Evolutionary conservation across 2,797 vertebrate genomes (phyloP), one percentile per base, ranked within the genome.

Genomic region (Crypturellus tataupa): DNA sequence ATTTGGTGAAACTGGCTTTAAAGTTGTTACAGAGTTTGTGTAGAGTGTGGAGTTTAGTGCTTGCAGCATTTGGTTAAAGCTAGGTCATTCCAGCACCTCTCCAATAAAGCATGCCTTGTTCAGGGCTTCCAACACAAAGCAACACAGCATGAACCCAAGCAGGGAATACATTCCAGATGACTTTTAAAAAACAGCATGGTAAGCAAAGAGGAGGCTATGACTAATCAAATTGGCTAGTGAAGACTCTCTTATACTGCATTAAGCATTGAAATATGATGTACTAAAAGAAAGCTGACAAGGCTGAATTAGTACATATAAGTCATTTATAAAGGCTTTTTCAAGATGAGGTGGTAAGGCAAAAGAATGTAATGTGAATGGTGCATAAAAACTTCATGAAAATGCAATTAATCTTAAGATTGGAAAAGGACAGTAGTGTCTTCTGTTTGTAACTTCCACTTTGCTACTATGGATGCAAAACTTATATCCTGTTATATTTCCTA

Each of bases 301-400:
- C 51, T 94, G 76, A 80, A 72, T 86, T 91, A 80, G 81, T 82
- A 83, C 78, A 75, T 78, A 88, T 93, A 85, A 93, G 62, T 89
- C 49, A 89, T 85, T 94, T 94, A 64, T 95, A 91, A 94, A 85
- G 88, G 84, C 37, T 92, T 8, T 70, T 77, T 94, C 73, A 58
- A 53, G 71, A 90, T 70, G 71, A 91, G 56, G 53, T 72, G 58
- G 60, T 91, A 76, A 94, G 80, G 60, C 40, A 86, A 91, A 91
- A 64, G 60, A 71, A 86, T 88, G 84, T 35, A 90, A 69, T 72
- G 94, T 93, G 94, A 95, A 93, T 78, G 91, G 33, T 95, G 87
- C 89, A 95, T 95, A 96, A 89, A 91, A 91, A 68, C 40, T 93
- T 94, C 75, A 62, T 93, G 95, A 95, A 94, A 94, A 88, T 82